These are phyloP conservation scores for Sesia apiformis DNA, from an alignment of 2,888 invertebrate species.

Conservation along the genomic window DNA sequence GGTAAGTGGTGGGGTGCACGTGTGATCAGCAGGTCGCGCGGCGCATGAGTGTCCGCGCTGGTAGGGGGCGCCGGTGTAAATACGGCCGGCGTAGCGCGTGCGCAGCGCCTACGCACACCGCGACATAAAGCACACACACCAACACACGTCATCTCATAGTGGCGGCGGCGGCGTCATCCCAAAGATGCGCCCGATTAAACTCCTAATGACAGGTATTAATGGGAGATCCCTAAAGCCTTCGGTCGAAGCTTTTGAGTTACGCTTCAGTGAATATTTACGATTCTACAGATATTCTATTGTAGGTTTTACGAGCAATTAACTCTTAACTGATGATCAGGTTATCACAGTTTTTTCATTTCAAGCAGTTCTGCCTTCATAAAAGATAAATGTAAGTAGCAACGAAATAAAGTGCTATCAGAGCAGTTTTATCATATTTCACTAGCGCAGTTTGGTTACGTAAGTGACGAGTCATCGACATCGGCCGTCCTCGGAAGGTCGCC, in stretches of 20 bases:
- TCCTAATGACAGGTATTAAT: conserved; percentile 23
- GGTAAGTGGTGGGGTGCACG: conserved; percentile 57
- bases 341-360: too few species aligned
- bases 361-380: too few species aligned
- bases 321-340: too few species aligned
- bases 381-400: not conserved
- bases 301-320: too few species aligned
- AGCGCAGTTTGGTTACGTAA: conserved; percentile 29
- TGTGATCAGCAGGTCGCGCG: conserved; percentile 62
- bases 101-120: conserved; percentile 36
- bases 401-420: not conserved
- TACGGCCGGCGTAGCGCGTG: conserved; percentile 61
- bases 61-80: conserved; percentile 71
- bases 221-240: conserved; percentile 24
- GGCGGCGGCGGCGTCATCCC: conserved; percentile 13
- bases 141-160: conserved; percentile 12
- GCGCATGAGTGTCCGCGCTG: conserved; percentile 70
- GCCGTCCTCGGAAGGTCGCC: conserved; percentile 47
- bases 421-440: not conserved
- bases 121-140: conserved; percentile 25
- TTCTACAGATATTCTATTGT: too few species aligned
- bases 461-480: conserved; percentile 46
- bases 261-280: too few species aligned
- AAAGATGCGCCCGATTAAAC: conserved; percentile 23
- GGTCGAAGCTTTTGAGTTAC: too few species aligned